A percentile compares a stretch with the other conserved stretches of the same genome.
Evolutionary conservation across 2,888 invertebrate species (phyloP).

Genomic region (Drosophila testacea): DNA sequence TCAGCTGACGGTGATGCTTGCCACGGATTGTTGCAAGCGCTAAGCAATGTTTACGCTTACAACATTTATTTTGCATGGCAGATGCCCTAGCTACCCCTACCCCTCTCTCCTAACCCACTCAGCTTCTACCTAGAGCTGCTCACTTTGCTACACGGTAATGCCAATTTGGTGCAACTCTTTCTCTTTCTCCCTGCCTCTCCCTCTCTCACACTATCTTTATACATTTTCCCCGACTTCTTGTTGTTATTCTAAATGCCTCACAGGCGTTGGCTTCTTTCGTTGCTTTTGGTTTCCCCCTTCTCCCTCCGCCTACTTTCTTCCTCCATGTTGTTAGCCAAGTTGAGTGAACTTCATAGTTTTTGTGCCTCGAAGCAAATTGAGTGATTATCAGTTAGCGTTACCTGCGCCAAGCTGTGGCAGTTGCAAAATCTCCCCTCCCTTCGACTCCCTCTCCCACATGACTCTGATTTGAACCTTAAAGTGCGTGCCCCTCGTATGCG

Average conservation of each 20-base stretch:
- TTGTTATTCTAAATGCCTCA: slow-evolving; percentile 61
- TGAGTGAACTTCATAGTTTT: slow-evolving; percentile 74
- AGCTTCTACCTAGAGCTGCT: slow-evolving; percentile 19
- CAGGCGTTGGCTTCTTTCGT: slow-evolving; percentile 71
- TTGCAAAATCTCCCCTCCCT: slow-evolving; percentile 4
- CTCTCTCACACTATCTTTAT: background rate
- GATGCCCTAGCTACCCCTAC: slow-evolving; percentile 25
- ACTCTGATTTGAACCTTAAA: slow-evolving; percentile 34
- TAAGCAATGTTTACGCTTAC: slow-evolving; percentile 76
- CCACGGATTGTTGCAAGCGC: slow-evolving; percentile 62
- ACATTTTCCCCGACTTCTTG: slow-evolving; percentile 9
- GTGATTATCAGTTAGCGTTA: slow-evolving; percentile 78
- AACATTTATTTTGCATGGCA: slow-evolving; percentile 79
- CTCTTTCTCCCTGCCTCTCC: background rate
- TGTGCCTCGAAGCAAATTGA: slow-evolving; percentile 74
- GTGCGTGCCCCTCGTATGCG: slow-evolving; percentile 54
- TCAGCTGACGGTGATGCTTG: slow-evolving; percentile 20
- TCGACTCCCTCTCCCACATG: background rate
- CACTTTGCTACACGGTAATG: slow-evolving; percentile 60
- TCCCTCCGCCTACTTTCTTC: background rate
- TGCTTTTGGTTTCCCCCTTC: slow-evolving; percentile 9
- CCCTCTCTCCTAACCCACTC: background rate
- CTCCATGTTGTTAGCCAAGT: slow-evolving; percentile 44
- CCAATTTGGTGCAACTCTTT: slow-evolving; percentile 70
- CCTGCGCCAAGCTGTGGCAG: slow-evolving; percentile 50